Conservation (phyloP, 2,797 vertebrate species). For the Myotis myotis region DNA sequence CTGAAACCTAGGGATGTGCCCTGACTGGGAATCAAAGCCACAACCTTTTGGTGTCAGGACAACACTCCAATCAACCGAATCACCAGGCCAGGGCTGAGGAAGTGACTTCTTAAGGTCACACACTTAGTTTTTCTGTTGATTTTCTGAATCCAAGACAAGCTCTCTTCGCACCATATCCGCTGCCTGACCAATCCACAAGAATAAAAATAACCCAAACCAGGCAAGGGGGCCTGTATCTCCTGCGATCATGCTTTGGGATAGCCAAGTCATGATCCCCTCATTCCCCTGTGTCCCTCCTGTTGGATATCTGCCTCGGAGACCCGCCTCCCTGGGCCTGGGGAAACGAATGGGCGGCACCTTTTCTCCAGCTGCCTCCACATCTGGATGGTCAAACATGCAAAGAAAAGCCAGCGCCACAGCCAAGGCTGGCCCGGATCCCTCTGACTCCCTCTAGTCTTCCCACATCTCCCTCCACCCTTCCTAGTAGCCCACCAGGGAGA, state of each 20-base stretch:
- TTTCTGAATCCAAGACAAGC: background rate
- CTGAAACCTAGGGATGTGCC: background rate
- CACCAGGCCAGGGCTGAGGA: background rate
- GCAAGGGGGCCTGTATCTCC: background rate
- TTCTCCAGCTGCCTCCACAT: background rate
- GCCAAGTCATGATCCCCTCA: background rate
- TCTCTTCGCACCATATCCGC: background rate
- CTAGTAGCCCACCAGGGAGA: slow-evolving; percentile 69
- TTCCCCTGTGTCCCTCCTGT: background rate
- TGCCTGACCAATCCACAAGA: background rate
- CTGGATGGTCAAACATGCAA: slow-evolving; percentile 2
- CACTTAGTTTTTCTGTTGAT: background rate
- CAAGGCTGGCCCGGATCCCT: background rate
- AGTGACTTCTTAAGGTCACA: background rate
- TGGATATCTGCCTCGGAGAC: background rate
- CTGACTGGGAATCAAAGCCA: background rate
- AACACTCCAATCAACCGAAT: background rate
- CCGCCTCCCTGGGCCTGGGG: background rate
- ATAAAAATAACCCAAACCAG: background rate
- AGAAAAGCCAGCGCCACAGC: background rate
- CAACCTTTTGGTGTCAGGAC: background rate
- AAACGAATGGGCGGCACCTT: background rate
- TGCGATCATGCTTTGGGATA: background rate
- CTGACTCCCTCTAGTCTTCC: background rate
- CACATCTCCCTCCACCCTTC: slow-evolving; percentile 51